Percentiles rank a stretch among this genome's conserved stretches.
phyloP scores from a whole-genome alignment of 2,797 vertebrate genomes.

The Pseudochaenichthys georgianus region DNA sequence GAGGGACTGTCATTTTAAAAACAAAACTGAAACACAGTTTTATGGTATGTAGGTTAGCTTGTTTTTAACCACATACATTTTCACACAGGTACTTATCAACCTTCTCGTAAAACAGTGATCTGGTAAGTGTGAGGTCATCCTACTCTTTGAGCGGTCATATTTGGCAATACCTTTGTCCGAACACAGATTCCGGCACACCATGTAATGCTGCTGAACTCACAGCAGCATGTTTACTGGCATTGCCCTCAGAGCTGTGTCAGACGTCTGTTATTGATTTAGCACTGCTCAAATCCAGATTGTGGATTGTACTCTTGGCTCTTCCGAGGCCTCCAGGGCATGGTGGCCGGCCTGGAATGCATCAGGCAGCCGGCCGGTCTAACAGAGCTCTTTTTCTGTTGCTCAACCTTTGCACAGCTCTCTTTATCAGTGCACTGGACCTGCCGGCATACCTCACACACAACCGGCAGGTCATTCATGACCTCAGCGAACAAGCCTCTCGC shows the following conservation, averaged over 20 bases:
- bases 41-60: neutral
- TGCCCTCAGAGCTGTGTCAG: slow-evolving; percentile 8
- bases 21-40: neutral
- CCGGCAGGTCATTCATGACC: slow-evolving; percentile 56
- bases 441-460: slow-evolving; percentile 67
- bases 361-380: slow-evolving; percentile 33
- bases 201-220: slow-evolving; percentile 3
- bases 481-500: slow-evolving; percentile 37
- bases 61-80: slow-evolving; percentile 6
- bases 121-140: neutral
- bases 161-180: slow-evolving; percentile 20
- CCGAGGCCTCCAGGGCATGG: slow-evolving; percentile 57
- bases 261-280: slow-evolving; percentile 38
- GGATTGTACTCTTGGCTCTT: neutral
- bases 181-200: slow-evolving; percentile 32
- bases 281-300: neutral
- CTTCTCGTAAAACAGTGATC: slow-evolving; percentile 48
- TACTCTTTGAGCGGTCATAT: slow-evolving; percentile 25
- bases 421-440: slow-evolving; percentile 59
- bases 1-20: neutral
- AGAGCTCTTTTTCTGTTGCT: slow-evolving; percentile 67
- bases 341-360: slow-evolving; percentile 47
- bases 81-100: slow-evolving; percentile 10
- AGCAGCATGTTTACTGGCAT: slow-evolving; percentile 11
- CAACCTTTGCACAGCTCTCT: slow-evolving; percentile 65